These are phyloP conservation scores for Sphaerodactylus townsendi DNA, from an alignment of 2,113 vertebrate genomes.

Conservation along the genomic window DNA sequence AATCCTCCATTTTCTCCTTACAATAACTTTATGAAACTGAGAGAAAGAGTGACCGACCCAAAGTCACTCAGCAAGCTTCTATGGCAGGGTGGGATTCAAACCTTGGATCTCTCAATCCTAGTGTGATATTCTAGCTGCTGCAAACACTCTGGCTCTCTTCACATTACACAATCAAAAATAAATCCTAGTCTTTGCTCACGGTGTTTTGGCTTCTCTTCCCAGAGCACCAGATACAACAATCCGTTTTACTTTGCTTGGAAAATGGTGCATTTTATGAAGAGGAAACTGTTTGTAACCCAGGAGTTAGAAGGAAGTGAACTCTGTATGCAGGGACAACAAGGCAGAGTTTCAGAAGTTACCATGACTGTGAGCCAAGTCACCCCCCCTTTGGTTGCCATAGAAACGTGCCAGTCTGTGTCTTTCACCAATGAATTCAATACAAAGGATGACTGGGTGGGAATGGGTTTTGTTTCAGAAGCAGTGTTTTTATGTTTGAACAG, in stretches of 20 bases:
- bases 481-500: slow-evolving; percentile 61
- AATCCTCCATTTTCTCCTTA: no score
- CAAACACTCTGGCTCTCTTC: no score
- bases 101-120: no score
- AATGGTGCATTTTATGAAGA: neutral
- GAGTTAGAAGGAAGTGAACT: slow-evolving; percentile 20
- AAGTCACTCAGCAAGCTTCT: no score
- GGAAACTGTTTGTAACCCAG: neutral
- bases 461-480: slow-evolving; percentile 67
- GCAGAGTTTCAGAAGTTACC: slow-evolving; percentile 33
- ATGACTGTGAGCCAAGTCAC: slow-evolving; percentile 11
- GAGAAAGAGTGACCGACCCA: no score
- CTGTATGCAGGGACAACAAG: slow-evolving; percentile 26
- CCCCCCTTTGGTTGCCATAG: slow-evolving; percentile 57
- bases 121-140: no score
- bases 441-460: slow-evolving; percentile 56
- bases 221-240: neutral
- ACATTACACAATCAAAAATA: neutral
- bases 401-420: slow-evolving; percentile 66
- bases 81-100: no score
- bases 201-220: neutral
- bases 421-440: slow-evolving; percentile 61
- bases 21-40: no score
- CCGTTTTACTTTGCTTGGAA: neutral
- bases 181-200: neutral